These are phyloP conservation scores for Ypsolopha sequella DNA, from an alignment of 2,888 invertebrate genomes.

Conservation along the genomic window DNA sequence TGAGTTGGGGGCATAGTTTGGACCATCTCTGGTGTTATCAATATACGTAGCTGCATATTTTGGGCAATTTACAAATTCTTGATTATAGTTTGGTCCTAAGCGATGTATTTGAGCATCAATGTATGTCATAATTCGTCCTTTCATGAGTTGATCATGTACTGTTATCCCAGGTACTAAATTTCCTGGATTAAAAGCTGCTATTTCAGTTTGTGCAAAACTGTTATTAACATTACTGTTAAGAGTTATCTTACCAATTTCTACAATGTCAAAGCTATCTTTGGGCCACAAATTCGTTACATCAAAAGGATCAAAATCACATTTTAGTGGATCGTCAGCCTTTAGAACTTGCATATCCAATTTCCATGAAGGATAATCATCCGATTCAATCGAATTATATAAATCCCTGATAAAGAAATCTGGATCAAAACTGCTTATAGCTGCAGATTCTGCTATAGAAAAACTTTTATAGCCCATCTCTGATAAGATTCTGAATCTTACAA, in stretches of 20 bases:
- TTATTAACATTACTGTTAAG: slow-evolving; percentile 35
- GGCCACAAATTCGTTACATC: slow-evolving; percentile 90
- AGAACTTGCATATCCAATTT: slow-evolving; percentile 82
- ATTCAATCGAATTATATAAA: slow-evolving; percentile 86
- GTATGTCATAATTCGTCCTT: slow-evolving; percentile 31
- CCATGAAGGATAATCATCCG: slow-evolving; percentile 77
- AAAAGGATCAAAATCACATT: slow-evolving; percentile 83
- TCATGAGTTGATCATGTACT: slow-evolving; percentile 34
- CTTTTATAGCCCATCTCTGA: slow-evolving; percentile 88
- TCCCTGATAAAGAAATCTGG: slow-evolving; percentile 89
- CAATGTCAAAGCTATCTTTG: slow-evolving; percentile 80
- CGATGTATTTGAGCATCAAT: slow-evolving; percentile 35
- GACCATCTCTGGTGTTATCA: slow-evolving; percentile 85
- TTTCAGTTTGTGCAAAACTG: slow-evolving; percentile 30
- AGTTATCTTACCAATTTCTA: slow-evolving; percentile 75
- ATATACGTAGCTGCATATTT: slow-evolving; percentile 29
- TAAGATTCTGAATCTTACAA: slow-evolving; percentile 91
- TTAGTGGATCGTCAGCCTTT: slow-evolving; percentile 78
- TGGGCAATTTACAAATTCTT: slow-evolving; percentile 36
- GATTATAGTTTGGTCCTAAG: slow-evolving; percentile 36
- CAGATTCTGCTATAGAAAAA: slow-evolving; percentile 74
- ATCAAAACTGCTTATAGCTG: slow-evolving; percentile 74
- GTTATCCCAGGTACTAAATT: slow-evolving; percentile 52
- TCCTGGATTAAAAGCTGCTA: slow-evolving; percentile 33
- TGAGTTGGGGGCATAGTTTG: slow-evolving; percentile 95